These are phyloP conservation scores for Listronotus bonariensis DNA, from an alignment of 1,140 invertebrate genomes.

Conservation along the genomic window DNA sequence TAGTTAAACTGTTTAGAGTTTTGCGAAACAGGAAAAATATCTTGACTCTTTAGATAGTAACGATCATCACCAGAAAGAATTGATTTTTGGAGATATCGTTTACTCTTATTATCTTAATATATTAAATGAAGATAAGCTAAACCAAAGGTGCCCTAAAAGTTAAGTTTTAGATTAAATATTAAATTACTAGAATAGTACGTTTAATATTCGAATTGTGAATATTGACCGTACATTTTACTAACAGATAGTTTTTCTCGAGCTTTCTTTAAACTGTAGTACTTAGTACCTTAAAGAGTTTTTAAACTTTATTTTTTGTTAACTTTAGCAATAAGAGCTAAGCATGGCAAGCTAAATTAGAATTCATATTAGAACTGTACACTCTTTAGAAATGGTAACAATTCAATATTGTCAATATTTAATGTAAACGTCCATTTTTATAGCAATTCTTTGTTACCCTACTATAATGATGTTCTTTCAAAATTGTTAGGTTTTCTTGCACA, in stretches of 20 bases:
- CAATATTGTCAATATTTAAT: conserved; percentile 37
- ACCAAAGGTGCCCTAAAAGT: conserved; percentile 59
- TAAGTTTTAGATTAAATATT: conserved; percentile 53
- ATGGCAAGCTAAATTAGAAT: conserved; percentile 17
- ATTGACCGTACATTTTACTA: conserved; percentile 9
- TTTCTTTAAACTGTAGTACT: conserved; percentile 21
- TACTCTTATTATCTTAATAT: conserved; percentile 31
- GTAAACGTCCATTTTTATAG: conserved; percentile 37
- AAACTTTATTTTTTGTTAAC: conserved; percentile 3
- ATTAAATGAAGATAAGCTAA: conserved; percentile 53
- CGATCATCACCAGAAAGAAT: conserved; percentile 25
- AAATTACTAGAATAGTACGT: conserved; percentile 36
- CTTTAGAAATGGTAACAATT: conserved; percentile 11
- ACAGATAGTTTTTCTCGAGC: conserved; percentile 6
- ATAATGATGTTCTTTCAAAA: conserved; percentile 3
- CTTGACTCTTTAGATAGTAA: conserved; percentile 24
- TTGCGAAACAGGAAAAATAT: conserved; percentile 43
- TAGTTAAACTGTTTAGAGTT: conserved; percentile 47
- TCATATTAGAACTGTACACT: conserved; percentile 4
- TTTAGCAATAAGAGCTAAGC: conserved; percentile 12
- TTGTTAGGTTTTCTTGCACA: conserved; percentile 10
- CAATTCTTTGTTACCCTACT: conserved; percentile 19
- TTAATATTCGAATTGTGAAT: neutral
- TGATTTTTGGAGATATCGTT: conserved; percentile 19
- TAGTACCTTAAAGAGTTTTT: conserved; percentile 11